Evolutionary conservation across 2,888 invertebrate species (phyloP).

Genomic region (Chrysolina oricalcia): DNA sequence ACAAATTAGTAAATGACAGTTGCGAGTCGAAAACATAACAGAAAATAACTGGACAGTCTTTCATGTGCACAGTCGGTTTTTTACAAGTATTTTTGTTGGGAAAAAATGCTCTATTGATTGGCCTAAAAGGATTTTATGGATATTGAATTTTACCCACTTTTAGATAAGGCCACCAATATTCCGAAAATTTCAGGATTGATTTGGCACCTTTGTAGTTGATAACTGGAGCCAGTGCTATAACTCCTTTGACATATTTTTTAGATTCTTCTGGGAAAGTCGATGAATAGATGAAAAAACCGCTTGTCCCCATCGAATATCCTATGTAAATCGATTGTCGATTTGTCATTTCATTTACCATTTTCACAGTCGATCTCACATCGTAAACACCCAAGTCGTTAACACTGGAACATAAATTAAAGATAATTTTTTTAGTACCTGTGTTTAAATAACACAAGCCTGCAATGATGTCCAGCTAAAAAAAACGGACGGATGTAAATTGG

Average conservation of each 20-base stretch:
- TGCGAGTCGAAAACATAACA: too few relatives aligned
- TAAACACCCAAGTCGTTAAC: constrained; percentile 51
- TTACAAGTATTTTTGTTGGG: too few relatives aligned
- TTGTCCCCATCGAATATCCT: constrained; percentile 52
- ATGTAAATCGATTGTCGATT: constrained; percentile 49
- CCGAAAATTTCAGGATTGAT: constrained; percentile 28
- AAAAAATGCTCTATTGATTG: too few relatives aligned
- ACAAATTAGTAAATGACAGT: too few relatives aligned
- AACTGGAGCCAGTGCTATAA: constrained; percentile 50
- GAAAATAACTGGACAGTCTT: too few relatives aligned
- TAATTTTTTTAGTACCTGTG: neutral
- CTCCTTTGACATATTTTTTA: constrained; percentile 44
- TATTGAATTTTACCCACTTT: constrained; percentile 36
- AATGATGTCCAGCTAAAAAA: too few relatives aligned
- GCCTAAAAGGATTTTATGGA: too few relatives aligned
- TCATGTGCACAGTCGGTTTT: too few relatives aligned
- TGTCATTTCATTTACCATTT: constrained; percentile 44
- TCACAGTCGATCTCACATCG: constrained; percentile 49
- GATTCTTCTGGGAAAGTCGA: constrained; percentile 46
- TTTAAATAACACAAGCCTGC: too few relatives aligned
- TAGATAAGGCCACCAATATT: constrained; percentile 37
- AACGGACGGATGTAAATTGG: too few relatives aligned
- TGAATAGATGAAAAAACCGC: constrained; percentile 47
- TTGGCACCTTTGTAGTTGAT: constrained; percentile 43
- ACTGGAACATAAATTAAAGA: constrained; percentile 45